Conservation (phyloP, 2,888 invertebrate species). For the Drosophila lutescens region DNA sequence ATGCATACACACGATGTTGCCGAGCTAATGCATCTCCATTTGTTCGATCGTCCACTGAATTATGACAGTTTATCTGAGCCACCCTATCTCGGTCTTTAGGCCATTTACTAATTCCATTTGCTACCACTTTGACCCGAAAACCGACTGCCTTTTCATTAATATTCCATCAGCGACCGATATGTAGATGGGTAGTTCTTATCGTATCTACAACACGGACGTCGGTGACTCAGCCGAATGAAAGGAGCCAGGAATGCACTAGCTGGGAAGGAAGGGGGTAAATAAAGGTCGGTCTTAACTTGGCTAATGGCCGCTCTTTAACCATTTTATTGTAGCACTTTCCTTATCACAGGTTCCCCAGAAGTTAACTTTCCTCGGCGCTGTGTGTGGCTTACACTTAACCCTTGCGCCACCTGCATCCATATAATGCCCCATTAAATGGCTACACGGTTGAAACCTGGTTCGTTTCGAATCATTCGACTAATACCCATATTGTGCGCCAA, state of each 20-base stretch:
- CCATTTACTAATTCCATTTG: conserved; percentile 46
- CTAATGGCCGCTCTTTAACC: conserved; percentile 77
- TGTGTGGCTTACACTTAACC: conserved; percentile 44
- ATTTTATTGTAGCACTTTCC: conserved; percentile 73
- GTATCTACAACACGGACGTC: conserved; percentile 28
- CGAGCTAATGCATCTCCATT: conserved; percentile 36
- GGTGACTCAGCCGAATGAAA: conserved; percentile 71
- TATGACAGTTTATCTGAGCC: conserved; percentile 37
- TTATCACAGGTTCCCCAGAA: conserved; percentile 56
- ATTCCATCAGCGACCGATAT: conserved; percentile 41
- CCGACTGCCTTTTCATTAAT: conserved; percentile 42
- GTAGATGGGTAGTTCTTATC: conserved; percentile 28
- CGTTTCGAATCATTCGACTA: conserved; percentile 46
- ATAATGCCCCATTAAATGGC: conserved; percentile 37
- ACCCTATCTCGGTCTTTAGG: conserved; percentile 37
- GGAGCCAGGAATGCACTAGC: conserved; percentile 35
- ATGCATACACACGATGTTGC: conserved; percentile 1
- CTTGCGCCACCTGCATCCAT: conserved; percentile 34
- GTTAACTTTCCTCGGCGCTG: conserved; percentile 24
- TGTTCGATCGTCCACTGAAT: conserved; percentile 6
- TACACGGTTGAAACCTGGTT: conserved; percentile 55
- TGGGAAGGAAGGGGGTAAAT: conserved; percentile 1
- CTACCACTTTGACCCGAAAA: conserved; percentile 44
- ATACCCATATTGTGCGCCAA: conserved; percentile 64
- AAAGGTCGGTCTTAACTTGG: conserved; percentile 54